These are phyloP conservation scores for Leuctra nigra DNA, from an alignment of 2,888 invertebrate genomes.

Conservation along the genomic window DNA sequence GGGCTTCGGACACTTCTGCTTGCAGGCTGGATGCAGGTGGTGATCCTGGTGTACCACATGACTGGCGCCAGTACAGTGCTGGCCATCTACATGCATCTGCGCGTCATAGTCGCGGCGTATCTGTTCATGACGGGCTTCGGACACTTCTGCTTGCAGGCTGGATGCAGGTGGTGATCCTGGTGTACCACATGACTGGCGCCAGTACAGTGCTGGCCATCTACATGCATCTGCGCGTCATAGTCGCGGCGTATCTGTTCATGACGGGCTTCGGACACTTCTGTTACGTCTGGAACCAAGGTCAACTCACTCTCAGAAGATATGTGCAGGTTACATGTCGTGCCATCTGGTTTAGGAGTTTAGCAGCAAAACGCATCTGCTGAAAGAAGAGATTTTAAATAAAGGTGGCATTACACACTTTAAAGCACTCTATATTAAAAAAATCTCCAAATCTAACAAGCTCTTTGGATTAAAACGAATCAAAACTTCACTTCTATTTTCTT, in stretches of 20 bases:
- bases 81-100: constrained; percentile 87
- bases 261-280: constrained; percentile 91
- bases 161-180: constrained; percentile 46
- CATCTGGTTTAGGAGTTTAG: no score
- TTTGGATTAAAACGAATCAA: no score
- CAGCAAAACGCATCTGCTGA: no score
- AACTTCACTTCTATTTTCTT: no score
- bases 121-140: constrained; percentile 90
- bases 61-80: constrained; percentile 87
- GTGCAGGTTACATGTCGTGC: constrained; percentile 60
- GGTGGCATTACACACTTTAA: no score
- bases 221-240: constrained; percentile 59
- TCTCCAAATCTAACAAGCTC: no score
- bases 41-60: constrained; percentile 89
- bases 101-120: constrained; percentile 83
- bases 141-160: constrained; percentile 80
- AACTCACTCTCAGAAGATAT: constrained; percentile 67
- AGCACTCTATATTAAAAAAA: no score
- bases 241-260: constrained; percentile 86
- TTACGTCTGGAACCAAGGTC: constrained; percentile 84
- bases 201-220: constrained; percentile 56
- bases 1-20: constrained; percentile 80
- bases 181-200: constrained; percentile 90
- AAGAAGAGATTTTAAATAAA: no score
- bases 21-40: constrained; percentile 81